Evolutionary conservation across 2,888 invertebrate genomes (phyloP).

Genomic region (Pristionchus japonicus): DNA sequence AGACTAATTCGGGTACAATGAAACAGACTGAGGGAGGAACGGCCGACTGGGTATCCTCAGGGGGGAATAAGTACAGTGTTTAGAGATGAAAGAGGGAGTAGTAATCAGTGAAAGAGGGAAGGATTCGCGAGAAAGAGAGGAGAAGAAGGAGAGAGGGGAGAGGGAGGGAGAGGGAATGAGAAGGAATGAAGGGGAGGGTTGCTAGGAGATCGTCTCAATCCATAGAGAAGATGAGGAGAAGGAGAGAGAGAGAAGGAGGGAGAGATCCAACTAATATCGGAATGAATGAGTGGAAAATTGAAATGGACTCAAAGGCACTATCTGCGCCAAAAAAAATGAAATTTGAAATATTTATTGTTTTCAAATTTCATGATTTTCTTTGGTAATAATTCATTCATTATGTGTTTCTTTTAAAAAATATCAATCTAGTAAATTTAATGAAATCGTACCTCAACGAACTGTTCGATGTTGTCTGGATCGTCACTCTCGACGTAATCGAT

Average conservation of each 20-base stretch:
- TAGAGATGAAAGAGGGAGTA: not conserved
- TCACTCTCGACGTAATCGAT: conserved; percentile 73
- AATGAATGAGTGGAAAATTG: not conserved
- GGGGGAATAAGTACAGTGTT: not conserved
- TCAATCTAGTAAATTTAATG: not conserved
- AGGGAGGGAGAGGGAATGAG: conserved; percentile 23
- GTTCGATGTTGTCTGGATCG: conserved; percentile 74
- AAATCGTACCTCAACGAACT: conserved; percentile 67
- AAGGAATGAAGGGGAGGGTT: conserved; percentile 22
- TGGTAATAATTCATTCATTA: not conserved
- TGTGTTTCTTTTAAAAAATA: not conserved
- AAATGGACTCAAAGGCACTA: conserved; percentile 11
- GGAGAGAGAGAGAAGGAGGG: not conserved
- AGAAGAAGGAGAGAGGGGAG: not conserved
- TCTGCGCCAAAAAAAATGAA: conserved; percentile 9
- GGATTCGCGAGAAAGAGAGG: not conserved
- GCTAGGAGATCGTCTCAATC: conserved; percentile 37
- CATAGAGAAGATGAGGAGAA: not conserved
- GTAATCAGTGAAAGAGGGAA: conserved; percentile 8
- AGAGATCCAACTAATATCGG: not conserved
- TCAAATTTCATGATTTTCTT: not conserved
- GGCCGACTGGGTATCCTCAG: not conserved
- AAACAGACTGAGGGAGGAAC: not conserved
- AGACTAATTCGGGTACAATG: no score
- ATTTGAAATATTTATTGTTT: not conserved